phyloP scores from a whole-genome alignment of 1,140 invertebrate species.

The Phymastichus coffea region DNA sequence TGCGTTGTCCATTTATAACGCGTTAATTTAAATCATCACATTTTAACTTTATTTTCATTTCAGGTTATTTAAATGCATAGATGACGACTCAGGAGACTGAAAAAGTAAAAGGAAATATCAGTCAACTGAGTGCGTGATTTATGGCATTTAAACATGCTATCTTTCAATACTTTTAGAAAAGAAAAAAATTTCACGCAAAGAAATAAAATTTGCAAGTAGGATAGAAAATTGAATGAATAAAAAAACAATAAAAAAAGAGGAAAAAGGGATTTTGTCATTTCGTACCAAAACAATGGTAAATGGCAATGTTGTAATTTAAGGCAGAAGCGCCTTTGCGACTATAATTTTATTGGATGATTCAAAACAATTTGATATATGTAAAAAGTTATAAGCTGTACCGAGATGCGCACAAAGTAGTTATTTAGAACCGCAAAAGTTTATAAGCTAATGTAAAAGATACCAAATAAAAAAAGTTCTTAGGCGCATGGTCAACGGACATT shows the following conservation, averaged over 20 bases:
- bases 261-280: background rate
- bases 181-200: slow-evolving; percentile 6
- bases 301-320: background rate
- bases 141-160: slow-evolving; percentile 13
- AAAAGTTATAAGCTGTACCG: slow-evolving; percentile 6
- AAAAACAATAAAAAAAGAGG: slow-evolving; percentile 1
- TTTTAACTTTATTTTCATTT: background rate
- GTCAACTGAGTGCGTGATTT: slow-evolving; percentile 9
- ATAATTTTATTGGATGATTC: slow-evolving; percentile 13
- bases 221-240: background rate
- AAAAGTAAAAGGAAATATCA: background rate
- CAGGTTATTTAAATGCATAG: slow-evolving; percentile 27
- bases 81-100: background rate
- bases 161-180: background rate
- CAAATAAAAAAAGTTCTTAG: slow-evolving; percentile 15
- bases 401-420: background rate
- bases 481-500: background rate
- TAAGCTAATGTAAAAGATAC: slow-evolving; percentile 14
- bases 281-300: background rate
- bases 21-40: no score
- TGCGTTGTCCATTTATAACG: no score
- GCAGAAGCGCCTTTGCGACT: slow-evolving; percentile 10
- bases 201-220: slow-evolving; percentile 16
- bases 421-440: slow-evolving; percentile 6
- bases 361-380: slow-evolving; percentile 21